A percentile compares a stretch with the other conserved stretches of the same genome.
These are phyloP conservation scores for Myioborus miniatus DNA, from an alignment of 2,797 vertebrate genomes.

Conservation along the genomic window DNA sequence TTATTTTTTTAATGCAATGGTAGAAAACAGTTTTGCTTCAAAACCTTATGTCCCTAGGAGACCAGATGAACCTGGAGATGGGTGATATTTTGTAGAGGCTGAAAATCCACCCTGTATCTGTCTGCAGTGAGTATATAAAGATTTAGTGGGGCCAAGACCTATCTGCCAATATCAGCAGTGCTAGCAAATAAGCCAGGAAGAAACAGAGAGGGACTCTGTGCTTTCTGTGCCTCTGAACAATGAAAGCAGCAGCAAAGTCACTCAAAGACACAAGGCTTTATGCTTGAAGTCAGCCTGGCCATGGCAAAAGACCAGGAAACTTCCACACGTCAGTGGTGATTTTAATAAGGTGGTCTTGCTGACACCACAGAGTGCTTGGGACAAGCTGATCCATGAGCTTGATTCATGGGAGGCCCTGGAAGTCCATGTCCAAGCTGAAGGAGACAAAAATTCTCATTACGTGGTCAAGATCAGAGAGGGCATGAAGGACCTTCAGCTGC, in stretches of 20 bases:
- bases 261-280: neutral
- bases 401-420: neutral
- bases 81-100: neutral
- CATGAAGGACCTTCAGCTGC: neutral
- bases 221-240: neutral
- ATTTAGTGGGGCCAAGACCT: neutral
- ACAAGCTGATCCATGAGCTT: neutral
- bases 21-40: neutral
- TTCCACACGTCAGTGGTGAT: fast-evolving
- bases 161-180: neutral
- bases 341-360: neutral
- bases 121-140: neutral
- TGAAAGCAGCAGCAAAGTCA: neutral
- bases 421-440: neutral
- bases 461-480: fast-evolving
- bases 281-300: neutral
- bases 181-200: neutral
- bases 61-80: neutral
- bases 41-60: neutral
- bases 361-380: neutral
- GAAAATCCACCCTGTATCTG: neutral
- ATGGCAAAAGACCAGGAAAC: neutral
- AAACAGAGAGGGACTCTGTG: neutral
- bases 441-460: neutral
- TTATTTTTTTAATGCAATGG: neutral